Percentiles rank a stretch among this genome's conserved stretches.
Evolutionary conservation across 2,113 vertebrate species (phyloP).

Genomic region (Ornithorhynchus anatinus): DNA sequence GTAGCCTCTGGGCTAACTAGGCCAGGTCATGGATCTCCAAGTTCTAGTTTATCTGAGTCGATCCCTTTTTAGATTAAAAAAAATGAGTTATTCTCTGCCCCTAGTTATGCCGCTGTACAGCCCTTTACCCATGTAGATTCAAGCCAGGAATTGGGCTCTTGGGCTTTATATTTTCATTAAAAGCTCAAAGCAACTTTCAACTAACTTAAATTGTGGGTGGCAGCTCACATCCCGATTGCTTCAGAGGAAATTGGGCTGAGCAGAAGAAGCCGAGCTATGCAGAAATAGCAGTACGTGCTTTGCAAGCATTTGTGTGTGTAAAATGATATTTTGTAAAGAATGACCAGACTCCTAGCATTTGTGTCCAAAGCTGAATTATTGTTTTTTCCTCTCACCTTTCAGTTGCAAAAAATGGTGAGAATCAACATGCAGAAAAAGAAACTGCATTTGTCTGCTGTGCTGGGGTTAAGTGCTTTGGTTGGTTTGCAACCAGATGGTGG

Average conservation of each 20-base stretch:
- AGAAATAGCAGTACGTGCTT: conserved; percentile 23
- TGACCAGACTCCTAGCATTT: not conserved
- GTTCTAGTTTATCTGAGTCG: conserved; percentile 14
- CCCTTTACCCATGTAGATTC: conserved; percentile 24
- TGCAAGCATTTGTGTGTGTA: not conserved
- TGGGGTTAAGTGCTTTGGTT: not conserved
- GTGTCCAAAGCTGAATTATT: not conserved
- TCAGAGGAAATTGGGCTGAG: conserved; percentile 40
- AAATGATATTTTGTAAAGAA: not conserved
- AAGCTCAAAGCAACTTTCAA: conserved; percentile 29
- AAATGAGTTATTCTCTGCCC: too few species aligned
- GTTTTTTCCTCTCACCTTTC: conserved; percentile 6
- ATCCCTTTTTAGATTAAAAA: conserved; percentile 25
- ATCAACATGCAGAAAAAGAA: not conserved
- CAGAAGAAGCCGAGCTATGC: not conserved
- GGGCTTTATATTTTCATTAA: conserved; percentile 48
- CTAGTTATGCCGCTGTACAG: conserved; percentile 41
- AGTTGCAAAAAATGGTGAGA: conserved; percentile 15
- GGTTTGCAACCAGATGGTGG: too few species aligned
- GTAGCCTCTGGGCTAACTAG: conserved; percentile 28
- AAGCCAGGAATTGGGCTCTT: conserved; percentile 19
- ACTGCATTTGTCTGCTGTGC: not conserved
- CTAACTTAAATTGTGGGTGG: conserved; percentile 17
- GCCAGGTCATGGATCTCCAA: conserved; percentile 24
- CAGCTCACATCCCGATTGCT: conserved; percentile 23